Evolutionary conservation across 2,888 invertebrate species (phyloP).

Genomic region (Ctena decussata): DNA sequence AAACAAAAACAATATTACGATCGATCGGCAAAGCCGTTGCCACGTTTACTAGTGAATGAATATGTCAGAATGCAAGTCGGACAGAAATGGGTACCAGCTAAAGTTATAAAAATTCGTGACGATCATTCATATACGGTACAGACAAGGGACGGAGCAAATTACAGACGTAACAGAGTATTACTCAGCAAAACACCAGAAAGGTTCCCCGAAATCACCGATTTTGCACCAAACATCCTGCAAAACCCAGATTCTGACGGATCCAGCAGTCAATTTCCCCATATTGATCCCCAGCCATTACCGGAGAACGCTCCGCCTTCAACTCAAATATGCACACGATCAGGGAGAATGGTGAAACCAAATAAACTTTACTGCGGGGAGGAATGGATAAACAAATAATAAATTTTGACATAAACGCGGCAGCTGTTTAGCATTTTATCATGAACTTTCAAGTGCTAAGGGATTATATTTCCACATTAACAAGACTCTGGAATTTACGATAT

Average conservation of each 20-base stretch:
- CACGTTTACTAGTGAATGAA: not conserved
- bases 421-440: slow-evolving; percentile 41
- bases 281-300: not conserved
- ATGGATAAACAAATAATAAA: no score
- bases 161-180: not conserved
- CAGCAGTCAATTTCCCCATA: not conserved
- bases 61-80: not conserved
- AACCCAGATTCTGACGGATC: not conserved
- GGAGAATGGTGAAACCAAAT: not conserved
- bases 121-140: not conserved
- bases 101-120: not conserved
- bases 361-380: not conserved
- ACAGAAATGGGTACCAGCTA: not conserved
- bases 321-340: not conserved
- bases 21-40: not conserved
- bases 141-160: not conserved
- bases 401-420: no score
- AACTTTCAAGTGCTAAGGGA: no score
- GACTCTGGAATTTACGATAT: no score
- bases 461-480: no score
- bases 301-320: not conserved
- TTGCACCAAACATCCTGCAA: not conserved
- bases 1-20: not conserved
- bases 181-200: not conserved
- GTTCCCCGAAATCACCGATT: not conserved